Percentiles rank a stretch among this genome's conserved stretches.
These are phyloP conservation scores for Pangasius djambal DNA, from an alignment of 2,797 vertebrate species.

Conservation along the genomic window DNA sequence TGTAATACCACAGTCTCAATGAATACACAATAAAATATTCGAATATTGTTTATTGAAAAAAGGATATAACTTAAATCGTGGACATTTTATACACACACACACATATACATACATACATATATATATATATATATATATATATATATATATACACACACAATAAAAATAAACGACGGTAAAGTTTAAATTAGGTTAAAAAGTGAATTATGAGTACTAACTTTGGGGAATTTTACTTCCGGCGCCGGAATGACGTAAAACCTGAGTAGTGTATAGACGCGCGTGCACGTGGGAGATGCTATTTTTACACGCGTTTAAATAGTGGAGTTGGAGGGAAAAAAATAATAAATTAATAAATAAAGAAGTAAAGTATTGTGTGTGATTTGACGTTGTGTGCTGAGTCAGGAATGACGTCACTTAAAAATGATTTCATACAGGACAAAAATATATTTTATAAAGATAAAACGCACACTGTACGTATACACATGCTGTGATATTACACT, in stretches of 20 bases:
- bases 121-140: too few species aligned
- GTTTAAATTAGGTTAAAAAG: not conserved
- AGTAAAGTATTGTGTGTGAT: not conserved
- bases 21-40: not conserved
- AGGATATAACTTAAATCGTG: not conserved
- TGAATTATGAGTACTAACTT: not conserved
- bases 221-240: not conserved
- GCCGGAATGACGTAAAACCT: not conserved
- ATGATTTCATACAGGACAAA: not conserved
- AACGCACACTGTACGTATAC: not conserved
- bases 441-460: not conserved
- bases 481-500: not conserved
- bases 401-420: not conserved
- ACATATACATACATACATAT: too few species aligned
- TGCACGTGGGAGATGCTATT: not conserved
- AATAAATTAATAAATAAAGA: not conserved
- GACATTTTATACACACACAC: too few species aligned
- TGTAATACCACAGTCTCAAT: not conserved
- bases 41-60: too few species aligned
- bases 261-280: not conserved
- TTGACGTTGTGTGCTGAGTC: not conserved
- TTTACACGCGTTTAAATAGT: not conserved
- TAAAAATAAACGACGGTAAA: not conserved
- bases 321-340: not conserved
- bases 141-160: too few species aligned